A percentile compares a stretch with the other conserved stretches of the same genome.
phyloP scores from a whole-genome alignment of 2,113 vertebrate genomes.

The Phylloscopus whistleri region DNA sequence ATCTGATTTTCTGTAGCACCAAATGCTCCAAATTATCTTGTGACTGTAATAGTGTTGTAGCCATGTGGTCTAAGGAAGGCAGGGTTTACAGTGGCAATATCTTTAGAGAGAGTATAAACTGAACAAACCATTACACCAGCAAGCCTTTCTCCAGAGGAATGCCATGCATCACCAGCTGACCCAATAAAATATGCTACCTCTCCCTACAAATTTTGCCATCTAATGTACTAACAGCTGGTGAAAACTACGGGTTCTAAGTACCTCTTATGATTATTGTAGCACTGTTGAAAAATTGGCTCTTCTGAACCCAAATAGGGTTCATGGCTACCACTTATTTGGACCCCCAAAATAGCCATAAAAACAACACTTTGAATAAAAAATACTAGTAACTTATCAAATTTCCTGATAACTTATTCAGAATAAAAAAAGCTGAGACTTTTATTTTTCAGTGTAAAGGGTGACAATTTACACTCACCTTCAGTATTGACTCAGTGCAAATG shows the following conservation, averaged over 20 bases:
- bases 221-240: neutral
- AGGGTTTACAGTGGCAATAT: neutral
- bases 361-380: neutral
- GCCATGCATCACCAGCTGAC: neutral
- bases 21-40: neutral
- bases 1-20: neutral
- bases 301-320: neutral
- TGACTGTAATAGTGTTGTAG: neutral
- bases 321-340: neutral
- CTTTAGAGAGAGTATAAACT: neutral
- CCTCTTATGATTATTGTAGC: neutral
- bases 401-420: neutral
- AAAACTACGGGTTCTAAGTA: neutral
- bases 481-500: conserved; percentile 72
- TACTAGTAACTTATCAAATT: neutral
- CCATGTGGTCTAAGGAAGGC: neutral
- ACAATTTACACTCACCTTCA: conserved; percentile 65
- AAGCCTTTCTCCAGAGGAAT: neutral
- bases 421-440: neutral
- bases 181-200: neutral
- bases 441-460: neutral
- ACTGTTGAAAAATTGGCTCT: neutral
- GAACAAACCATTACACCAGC: neutral
- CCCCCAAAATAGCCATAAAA: neutral
- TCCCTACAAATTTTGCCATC: neutral